Conservation (phyloP, 2,113 vertebrate genomes). For the Sinocyclocheilus anophthalmus region DNA sequence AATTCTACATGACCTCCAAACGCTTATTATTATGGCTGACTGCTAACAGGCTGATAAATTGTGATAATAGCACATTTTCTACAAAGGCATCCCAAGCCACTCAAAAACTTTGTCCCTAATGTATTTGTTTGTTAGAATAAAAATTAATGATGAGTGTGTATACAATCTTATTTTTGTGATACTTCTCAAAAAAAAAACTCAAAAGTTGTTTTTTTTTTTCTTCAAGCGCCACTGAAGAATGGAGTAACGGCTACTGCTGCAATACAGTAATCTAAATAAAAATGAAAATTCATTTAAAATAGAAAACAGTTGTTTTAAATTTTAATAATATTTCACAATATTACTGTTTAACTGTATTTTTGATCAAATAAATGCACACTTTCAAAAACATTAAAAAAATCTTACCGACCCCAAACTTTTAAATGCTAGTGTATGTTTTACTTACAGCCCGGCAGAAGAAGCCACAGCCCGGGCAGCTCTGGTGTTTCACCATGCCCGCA, state of each 20-base stretch:
- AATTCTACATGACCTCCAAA: background rate
- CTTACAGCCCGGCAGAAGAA: conserved; percentile 93
- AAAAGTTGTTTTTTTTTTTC: too few species aligned
- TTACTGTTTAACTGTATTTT: background rate
- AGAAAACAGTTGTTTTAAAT: too few species aligned
- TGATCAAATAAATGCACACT: background rate
- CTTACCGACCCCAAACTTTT: background rate
- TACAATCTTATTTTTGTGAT: background rate
- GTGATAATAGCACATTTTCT: background rate
- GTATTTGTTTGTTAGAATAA: background rate
- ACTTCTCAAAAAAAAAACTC: background rate
- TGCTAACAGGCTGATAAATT: background rate
- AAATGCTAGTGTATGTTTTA: conserved; percentile 1
- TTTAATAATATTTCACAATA: background rate
- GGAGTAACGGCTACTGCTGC: background rate
- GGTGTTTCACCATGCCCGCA: conserved; percentile 96
- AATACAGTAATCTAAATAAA: background rate
- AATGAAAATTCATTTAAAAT: too few species aligned
- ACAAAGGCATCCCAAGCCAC: background rate
- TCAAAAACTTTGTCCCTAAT: background rate
- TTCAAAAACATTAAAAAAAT: background rate
- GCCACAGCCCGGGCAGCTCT: conserved; percentile 96
- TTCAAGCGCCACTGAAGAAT: background rate
- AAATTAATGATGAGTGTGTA: background rate
- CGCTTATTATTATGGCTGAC: background rate